Percentiles rank a stretch among this genome's conserved stretches.
These are phyloP conservation scores for Tragulus kanchil DNA, from an alignment of 2,113 vertebrate species.

Conservation along the genomic window DNA sequence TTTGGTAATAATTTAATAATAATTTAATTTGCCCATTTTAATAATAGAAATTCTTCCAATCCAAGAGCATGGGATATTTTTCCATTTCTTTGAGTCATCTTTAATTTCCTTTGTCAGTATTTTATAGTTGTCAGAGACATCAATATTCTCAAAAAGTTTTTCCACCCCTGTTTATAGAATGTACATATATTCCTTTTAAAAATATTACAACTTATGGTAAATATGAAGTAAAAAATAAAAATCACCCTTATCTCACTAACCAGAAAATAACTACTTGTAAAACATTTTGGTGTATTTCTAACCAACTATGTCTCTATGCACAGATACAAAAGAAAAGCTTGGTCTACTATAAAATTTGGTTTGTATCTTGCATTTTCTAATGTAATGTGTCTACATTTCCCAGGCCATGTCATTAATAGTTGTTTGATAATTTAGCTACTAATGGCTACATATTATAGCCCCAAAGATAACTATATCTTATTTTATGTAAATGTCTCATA, in stretches of 20 bases:
- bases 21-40: neutral
- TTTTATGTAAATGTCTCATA: neutral
- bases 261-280: constrained; percentile 29
- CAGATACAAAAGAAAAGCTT: constrained; percentile 26
- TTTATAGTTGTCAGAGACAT: neutral
- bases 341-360: neutral
- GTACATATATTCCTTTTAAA: neutral
- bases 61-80: neutral
- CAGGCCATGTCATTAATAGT: neutral
- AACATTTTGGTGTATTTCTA: constrained; percentile 36
- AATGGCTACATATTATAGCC: neutral
- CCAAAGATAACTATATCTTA: neutral
- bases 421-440: constrained; percentile 53
- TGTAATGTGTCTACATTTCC: constrained; percentile 23
- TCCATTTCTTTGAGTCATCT: neutral
- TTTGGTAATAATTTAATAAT: neutral
- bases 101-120: neutral
- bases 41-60: neutral
- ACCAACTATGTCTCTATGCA: constrained; percentile 37
- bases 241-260: constrained; percentile 42
- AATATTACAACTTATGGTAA: constrained; percentile 5
- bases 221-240: constrained; percentile 50
- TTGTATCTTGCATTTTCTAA: neutral
- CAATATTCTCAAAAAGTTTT: neutral
- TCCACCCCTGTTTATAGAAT: neutral